Evolutionary conservation across 2,797 vertebrate species (phyloP).

Genomic region (Gallinago nigripennis): DNA sequence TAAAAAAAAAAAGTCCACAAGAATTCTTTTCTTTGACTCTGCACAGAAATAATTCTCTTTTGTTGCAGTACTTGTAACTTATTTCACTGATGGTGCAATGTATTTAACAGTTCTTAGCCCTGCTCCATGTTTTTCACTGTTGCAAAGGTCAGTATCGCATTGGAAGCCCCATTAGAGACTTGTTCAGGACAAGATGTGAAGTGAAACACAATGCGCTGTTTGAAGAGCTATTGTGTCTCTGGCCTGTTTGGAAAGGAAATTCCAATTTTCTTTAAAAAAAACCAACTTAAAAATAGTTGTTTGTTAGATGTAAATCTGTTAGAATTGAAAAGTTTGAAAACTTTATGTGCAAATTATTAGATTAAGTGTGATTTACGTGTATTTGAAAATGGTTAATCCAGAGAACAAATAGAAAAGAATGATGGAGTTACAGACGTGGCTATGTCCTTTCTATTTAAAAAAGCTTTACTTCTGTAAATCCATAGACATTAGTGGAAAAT

Average conservation of each 20-base stretch:
- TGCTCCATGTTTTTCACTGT: neutral
- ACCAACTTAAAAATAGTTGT: no score
- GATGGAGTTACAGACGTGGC: neutral
- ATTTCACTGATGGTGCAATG: neutral
- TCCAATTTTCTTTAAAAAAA: neutral
- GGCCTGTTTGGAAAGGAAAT: neutral
- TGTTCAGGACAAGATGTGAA: neutral
- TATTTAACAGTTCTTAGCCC: neutral
- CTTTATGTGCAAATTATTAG: neutral
- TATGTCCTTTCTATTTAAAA: neutral
- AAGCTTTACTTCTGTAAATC: neutral
- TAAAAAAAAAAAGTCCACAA: neutral
- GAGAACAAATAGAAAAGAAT: neutral
- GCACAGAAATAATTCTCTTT: neutral
- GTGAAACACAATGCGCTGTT: neutral
- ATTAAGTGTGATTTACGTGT: accelerated
- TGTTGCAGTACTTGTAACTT: neutral
- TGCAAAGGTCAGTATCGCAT: neutral
- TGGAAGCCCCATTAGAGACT: neutral
- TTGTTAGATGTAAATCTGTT: neutral
- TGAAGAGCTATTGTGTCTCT: neutral
- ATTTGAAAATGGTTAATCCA: neutral
- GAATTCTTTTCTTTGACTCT: neutral
- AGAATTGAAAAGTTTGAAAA: neutral
- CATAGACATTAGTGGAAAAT: neutral